Evolutionary conservation across 2,888 invertebrate species (phyloP).

Genomic region (Tipula unca): DNA sequence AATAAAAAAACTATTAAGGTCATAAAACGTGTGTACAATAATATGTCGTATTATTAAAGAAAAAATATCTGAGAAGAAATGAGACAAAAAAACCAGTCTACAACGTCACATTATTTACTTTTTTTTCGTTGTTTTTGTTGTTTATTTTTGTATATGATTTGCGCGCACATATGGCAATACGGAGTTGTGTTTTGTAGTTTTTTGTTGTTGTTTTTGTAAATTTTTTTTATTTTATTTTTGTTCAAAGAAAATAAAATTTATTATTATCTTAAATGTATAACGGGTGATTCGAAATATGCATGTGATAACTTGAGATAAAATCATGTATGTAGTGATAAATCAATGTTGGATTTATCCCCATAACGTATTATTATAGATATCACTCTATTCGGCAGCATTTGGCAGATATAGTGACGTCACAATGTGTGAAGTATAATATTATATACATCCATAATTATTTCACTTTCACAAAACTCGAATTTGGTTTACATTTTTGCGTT

Average conservation of each 20-base stretch:
- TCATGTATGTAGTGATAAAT: neutral
- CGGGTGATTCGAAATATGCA: neutral
- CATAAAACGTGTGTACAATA: neutral
- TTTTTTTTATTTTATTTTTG: neutral
- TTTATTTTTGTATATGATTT: neutral
- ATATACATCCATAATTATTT: too few relatives aligned
- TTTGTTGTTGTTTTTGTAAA: neutral
- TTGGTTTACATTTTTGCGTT: too few relatives aligned
- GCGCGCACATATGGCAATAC: slow-evolving; percentile 2
- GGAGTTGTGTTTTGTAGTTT: neutral
- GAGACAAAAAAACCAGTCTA: slow-evolving; percentile 15
- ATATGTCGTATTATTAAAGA: neutral
- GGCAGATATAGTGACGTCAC: too few relatives aligned
- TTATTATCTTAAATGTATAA: neutral
- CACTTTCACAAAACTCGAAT: too few relatives aligned
- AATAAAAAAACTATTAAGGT: neutral
- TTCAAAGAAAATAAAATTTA: neutral
- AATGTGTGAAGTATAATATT: too few relatives aligned
- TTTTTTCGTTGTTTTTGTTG: neutral
- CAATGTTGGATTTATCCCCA: too few relatives aligned
- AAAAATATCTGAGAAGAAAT: neutral
- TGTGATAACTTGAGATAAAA: neutral
- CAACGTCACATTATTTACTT: slow-evolving; percentile 17
- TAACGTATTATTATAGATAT: too few relatives aligned
- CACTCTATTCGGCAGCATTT: too few relatives aligned